phyloP scores from a whole-genome alignment of 2,888 invertebrate species.

The Leptothorax acervorum region DNA sequence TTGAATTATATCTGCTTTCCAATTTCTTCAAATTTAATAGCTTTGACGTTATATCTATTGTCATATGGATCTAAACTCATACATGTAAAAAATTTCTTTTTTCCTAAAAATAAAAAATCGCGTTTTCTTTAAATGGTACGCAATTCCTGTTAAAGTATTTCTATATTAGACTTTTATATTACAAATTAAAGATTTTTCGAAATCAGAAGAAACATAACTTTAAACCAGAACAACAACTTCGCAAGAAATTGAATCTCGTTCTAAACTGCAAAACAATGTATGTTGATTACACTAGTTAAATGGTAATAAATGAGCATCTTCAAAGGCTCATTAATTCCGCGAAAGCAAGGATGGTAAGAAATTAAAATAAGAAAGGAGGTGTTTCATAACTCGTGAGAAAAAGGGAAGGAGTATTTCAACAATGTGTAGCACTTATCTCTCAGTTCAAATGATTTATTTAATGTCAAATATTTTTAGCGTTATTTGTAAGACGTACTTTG shows the following conservation, averaged over 20 bases:
- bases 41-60: background rate
- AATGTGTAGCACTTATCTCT: background rate
- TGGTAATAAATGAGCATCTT: background rate
- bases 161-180: background rate
- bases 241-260: background rate
- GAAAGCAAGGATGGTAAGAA: background rate
- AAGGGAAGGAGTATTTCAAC: conserved; percentile 19
- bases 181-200: background rate
- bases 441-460: background rate
- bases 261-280: background rate
- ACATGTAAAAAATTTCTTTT: background rate
- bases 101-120: background rate
- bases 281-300: background rate
- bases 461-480: background rate
- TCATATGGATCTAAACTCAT: background rate
- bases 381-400: conserved; percentile 17
- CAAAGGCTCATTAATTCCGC: conserved; percentile 26
- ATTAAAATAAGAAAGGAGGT: conserved; percentile 7
- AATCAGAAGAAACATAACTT: background rate
- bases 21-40: background rate
- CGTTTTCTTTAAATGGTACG: background rate
- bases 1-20: background rate
- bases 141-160: background rate
- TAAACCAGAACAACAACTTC: background rate
- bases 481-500: background rate